Percentiles rank a stretch among this genome's conserved stretches.
These are phyloP conservation scores for Brienomyrus longianalis DNA, from an alignment of 2,113 vertebrate species.

Conservation along the genomic window DNA sequence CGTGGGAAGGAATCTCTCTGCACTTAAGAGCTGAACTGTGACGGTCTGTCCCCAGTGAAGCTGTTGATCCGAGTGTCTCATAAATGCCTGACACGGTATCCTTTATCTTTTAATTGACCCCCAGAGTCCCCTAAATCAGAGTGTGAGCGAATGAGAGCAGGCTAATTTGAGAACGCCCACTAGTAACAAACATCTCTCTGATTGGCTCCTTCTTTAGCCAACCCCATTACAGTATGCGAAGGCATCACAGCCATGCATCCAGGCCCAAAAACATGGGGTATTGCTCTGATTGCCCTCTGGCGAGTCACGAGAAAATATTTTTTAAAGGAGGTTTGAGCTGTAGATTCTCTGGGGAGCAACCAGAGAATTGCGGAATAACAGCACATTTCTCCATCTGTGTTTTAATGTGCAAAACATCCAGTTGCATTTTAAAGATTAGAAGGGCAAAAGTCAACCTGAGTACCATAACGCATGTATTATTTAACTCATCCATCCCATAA, in stretches of 20 bases:
- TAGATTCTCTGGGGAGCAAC: not conserved
- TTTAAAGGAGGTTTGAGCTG: not conserved
- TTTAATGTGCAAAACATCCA: not conserved
- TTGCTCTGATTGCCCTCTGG: not conserved
- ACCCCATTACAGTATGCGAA: not conserved
- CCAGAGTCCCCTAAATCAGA: not conserved
- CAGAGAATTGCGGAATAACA: not conserved
- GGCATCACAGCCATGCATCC: not conserved
- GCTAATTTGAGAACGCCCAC: not conserved
- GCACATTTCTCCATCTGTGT: not conserved
- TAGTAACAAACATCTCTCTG: not conserved
- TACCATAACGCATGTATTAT: not conserved
- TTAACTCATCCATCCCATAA: not conserved
- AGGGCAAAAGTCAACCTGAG: not conserved
- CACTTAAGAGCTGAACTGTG: not conserved
- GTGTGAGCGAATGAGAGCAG: not conserved
- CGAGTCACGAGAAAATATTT: not conserved
- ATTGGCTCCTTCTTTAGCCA: not conserved
- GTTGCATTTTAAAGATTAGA: not conserved
- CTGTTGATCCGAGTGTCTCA: not conserved
- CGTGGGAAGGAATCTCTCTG: not conserved
- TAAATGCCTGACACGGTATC: not conserved
- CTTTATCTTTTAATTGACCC: not conserved
- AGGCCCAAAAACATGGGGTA: not conserved
- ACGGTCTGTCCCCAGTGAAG: not conserved